Conservation (phyloP, 1,140 invertebrate genomes). For the Cotesia glomerata region DNA sequence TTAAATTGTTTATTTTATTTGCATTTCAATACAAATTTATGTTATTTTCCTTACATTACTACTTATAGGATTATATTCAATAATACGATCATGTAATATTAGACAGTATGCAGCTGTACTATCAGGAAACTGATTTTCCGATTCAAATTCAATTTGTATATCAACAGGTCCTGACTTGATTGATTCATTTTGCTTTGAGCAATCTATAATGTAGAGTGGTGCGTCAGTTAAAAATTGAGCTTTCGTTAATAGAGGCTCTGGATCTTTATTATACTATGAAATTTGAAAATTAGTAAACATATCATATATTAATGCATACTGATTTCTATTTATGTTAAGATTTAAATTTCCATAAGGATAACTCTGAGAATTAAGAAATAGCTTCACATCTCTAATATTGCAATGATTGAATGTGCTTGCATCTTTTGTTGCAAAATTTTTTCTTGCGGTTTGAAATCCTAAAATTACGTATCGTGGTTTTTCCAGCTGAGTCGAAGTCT, state of each 20-base stretch:
- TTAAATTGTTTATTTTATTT: too few species aligned
- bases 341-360: constrained; percentile 28
- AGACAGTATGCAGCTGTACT: background rate
- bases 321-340: constrained; percentile 23
- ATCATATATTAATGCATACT: background rate
- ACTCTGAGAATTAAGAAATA: constrained; percentile 30
- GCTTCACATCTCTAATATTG: constrained; percentile 28
- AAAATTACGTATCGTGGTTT: constrained; percentile 27
- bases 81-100: background rate
- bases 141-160: background rate
- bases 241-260: background rate
- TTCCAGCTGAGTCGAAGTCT: constrained; percentile 18
- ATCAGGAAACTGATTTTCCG: background rate
- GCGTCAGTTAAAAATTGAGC: background rate
- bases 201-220: background rate
- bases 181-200: background rate
- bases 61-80: background rate
- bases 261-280: constrained; percentile 17
- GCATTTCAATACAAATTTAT: too few species aligned
- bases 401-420: background rate
- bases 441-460: too few species aligned
- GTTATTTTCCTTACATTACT: too few species aligned
- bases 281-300: constrained; percentile 28
- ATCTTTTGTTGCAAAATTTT: too few species aligned
- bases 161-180: background rate